Base-by-base conservation (phyloP, 2,888 invertebrate species). In the Cremastobaeus sp. region DNA sequence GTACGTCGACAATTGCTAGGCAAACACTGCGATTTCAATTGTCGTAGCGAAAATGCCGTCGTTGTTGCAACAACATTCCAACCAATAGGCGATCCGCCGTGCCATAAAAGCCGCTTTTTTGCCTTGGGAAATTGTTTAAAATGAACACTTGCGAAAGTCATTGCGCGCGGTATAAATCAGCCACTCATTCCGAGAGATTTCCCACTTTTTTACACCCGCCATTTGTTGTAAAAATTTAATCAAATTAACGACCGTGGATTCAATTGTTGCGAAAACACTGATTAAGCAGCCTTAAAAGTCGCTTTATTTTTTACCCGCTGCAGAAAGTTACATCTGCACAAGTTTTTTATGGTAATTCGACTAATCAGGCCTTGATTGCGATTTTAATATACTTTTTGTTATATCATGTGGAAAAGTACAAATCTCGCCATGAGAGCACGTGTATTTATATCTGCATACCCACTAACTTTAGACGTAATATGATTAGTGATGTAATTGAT, bases 81-180 rank as follows among this genome's bases (percentile, higher is more conserved):
- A 21, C 74, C 57, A 12, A 68, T 73, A 15, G 34, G 50, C 59
- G 64, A 69, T 74, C 64, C 47, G 68, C 64, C 55, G 32, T 59
- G 59, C 59, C 69, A 65, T 59, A 65, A 74, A 43, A 65, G 57
- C 32, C 54, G 17, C 54, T 60, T 65, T 69, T 74, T 65, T 64
- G 59, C 59, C 65, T 37, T 74, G 74, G 69, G 69, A 65, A 74
- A 74, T 74, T 69, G 74, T 74, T 74, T 59, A 59, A 74, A 74
- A 74, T 64, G 74, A 64, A 64, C 59, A 69, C 68, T 74, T 74
- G 68, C 74, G 74, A 74, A 73, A 68, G 73, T 57, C 55, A 73
- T 68, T 66, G 34, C 50, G n/a, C 48, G 39, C 57, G 43, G 62
- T 57, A 68, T 66, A 68, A 73, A 68, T 57, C 66, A 55, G 39